Conservation (phyloP, 2,113 vertebrate species). For the Passer domesticus region DNA sequence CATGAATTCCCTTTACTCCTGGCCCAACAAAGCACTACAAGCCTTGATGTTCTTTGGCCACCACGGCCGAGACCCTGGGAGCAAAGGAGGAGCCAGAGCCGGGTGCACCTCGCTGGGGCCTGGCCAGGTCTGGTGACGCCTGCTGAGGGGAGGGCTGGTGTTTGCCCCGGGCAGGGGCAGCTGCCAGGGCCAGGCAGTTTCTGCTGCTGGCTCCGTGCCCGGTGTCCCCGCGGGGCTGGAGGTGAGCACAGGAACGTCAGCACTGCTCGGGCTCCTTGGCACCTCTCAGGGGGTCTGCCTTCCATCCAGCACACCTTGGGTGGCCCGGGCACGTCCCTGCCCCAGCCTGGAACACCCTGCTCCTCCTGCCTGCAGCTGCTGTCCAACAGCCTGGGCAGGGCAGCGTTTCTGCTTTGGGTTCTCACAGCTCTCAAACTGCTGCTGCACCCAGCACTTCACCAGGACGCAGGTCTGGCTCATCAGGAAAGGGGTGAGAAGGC, state of each 20-base stretch:
- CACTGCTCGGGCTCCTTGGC: not conserved
- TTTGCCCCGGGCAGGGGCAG: not conserved
- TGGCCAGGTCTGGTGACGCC: not conserved
- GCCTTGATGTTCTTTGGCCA: constrained; percentile 46
- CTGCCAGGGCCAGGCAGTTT: not conserved
- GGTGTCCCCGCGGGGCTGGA: not conserved
- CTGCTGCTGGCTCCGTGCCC: not conserved
- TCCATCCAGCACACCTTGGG: not conserved
- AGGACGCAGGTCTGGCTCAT: not conserved
- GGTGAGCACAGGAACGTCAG: not conserved
- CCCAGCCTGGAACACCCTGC: not conserved
- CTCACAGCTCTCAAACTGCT: not conserved
- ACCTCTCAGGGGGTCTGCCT: not conserved
- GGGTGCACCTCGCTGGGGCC: not conserved
- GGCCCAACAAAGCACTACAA: constrained; percentile 1
- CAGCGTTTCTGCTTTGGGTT: not conserved
- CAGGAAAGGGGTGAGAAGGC: not conserved
- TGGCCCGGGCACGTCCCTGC: not conserved
- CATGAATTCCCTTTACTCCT: constrained; percentile 15
- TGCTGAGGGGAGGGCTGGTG: not conserved
- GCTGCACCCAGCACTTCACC: not conserved
- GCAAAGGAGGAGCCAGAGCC: not conserved
- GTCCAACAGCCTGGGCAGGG: not conserved
- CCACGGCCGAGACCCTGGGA: not conserved
- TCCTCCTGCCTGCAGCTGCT: not conserved